Base-by-base conservation (phyloP, 2,113 vertebrate genomes). In the Aphyosemion australe region DNA sequence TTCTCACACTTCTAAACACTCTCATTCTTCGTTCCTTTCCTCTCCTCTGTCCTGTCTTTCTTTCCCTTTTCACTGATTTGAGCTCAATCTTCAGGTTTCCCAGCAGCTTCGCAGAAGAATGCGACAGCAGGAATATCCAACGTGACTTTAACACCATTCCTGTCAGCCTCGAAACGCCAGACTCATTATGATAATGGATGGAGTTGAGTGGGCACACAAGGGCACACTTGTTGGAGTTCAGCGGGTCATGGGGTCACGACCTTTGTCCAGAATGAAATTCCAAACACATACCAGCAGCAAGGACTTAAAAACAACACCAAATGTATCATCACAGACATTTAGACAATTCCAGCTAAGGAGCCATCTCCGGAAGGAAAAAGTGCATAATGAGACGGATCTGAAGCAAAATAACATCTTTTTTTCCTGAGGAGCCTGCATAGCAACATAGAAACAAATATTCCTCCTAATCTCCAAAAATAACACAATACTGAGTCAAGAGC, bases 181-280 rank as follows among this genome's bases (percentile, higher is more conserved):
- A 61, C 61, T 84, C 69, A 52, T 79, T 79, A 76, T 46, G 50
- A 76, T 85, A 81, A 85, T 82, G 72, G 75, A 80, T 74, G 77
- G 70, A 57, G 72, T 78, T 79, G 43, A 64, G 52, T 53, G 58
- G 76, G 69, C 62, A 81, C 69, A 65, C 32, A 19, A 61, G 74
- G 58, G 69, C 74, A 74, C 7, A 62, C 61, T 9, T 50, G 64
- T 31, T 34, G 1, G 42, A 77, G 78, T 73, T 83, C 78, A 82
- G 61, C 7, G 21, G 79, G 73, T 75, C 79, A 76, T 42, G 58
- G 69, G 85, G 83, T 89, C 78, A 70, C 53, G 74, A 78, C 71
- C 79, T 76, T 76, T 62, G 73, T 68, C 59, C 69, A 68, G 54
- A 54, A 19, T 12, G 4, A 83, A 80, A 87, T 85, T 87, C 79